Percentiles rank a stretch among this genome's conserved stretches.
Evolutionary conservation across 64 coral and sea anemone species (phyloP).

Genomic region (Acropora tenuis): DNA sequence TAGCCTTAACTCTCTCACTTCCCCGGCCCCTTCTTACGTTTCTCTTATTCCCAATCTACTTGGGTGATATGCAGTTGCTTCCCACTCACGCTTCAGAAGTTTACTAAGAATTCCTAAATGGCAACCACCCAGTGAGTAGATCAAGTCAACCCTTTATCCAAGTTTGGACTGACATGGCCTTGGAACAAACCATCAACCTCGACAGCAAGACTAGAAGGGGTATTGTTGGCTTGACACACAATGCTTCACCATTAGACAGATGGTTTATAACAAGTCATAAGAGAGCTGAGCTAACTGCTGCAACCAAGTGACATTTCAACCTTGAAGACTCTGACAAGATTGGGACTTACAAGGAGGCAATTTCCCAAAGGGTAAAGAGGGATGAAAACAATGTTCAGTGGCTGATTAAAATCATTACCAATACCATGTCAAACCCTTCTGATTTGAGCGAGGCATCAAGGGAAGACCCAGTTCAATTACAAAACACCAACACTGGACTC

Average conservation of each 20-base stretch:
- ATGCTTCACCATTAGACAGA: conserved; percentile 8
- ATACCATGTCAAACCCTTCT: not conserved
- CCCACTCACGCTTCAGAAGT: conserved; percentile 7
- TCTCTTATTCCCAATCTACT: conserved; percentile 47
- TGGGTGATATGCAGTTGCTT: conserved; percentile 39
- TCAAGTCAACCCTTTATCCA: conserved; percentile 32
- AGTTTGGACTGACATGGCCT: conserved; percentile 50
- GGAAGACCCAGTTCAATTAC: conserved; percentile 53
- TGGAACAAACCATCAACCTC: conserved; percentile 39
- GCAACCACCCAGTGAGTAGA: conserved; percentile 30
- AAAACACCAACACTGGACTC: conserved; percentile 22
- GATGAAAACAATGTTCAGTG: conserved; percentile 57
- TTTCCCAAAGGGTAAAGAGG: conserved; percentile 34
- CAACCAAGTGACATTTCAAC: not conserved
- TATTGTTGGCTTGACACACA: conserved; percentile 7
- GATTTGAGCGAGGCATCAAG: conserved; percentile 57
- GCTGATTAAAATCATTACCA: not conserved
- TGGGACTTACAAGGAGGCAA: conserved; percentile 59
- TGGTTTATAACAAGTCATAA: conserved; percentile 54
- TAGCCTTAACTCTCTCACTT: not conserved
- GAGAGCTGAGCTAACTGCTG: conserved; percentile 33
- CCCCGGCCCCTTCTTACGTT: conserved; percentile 31
- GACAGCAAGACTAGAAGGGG: conserved; percentile 11
- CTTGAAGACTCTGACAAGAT: not conserved
- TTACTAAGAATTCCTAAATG: not conserved